These are phyloP conservation scores for Tribolium madens DNA, from an alignment of 1,140 invertebrate genomes.

Conservation along the genomic window DNA sequence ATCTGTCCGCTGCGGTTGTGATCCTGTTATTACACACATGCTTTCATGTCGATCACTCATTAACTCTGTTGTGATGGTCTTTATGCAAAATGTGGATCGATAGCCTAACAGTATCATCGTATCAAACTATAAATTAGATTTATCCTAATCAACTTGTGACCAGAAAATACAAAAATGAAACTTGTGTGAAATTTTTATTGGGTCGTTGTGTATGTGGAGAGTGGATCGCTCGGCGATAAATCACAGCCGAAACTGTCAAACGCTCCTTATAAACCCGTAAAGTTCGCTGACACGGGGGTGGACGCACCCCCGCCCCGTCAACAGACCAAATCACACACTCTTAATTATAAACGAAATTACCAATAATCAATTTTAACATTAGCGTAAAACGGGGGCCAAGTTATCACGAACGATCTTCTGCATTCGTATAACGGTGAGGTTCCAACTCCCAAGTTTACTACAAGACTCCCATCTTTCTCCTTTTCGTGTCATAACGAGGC, in stretches of 20 bases:
- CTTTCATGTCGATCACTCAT: conserved; percentile 32
- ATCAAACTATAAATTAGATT: conserved; percentile 13
- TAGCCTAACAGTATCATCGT: conserved; percentile 3
- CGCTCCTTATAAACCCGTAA: conserved; percentile 10
- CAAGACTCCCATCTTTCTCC: conserved; percentile 41
- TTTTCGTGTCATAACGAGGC: neutral
- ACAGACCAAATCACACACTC: conserved; percentile 9
- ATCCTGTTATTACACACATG: conserved; percentile 29
- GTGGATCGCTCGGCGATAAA: neutral
- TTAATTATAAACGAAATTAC: conserved; percentile 45
- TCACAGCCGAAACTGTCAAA: conserved; percentile 6
- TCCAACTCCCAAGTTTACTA: conserved; percentile 52
- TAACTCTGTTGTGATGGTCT: conserved; percentile 17
- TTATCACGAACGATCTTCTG: conserved; percentile 52
- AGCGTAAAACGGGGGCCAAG: conserved; percentile 45
- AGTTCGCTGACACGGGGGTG: neutral
- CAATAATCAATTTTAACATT: conserved; percentile 47
- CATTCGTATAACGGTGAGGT: conserved; percentile 52
- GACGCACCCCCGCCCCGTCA: neutral
- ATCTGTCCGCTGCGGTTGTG: conserved; percentile 4
- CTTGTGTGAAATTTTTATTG: conserved; percentile 2
- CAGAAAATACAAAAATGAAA: neutral
- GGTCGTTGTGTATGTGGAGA: neutral
- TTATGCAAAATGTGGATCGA: conserved; percentile 26
- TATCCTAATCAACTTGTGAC: neutral